phyloP scores from a whole-genome alignment of 2,113 vertebrate species.

The Pterocles gutturalis region DNA sequence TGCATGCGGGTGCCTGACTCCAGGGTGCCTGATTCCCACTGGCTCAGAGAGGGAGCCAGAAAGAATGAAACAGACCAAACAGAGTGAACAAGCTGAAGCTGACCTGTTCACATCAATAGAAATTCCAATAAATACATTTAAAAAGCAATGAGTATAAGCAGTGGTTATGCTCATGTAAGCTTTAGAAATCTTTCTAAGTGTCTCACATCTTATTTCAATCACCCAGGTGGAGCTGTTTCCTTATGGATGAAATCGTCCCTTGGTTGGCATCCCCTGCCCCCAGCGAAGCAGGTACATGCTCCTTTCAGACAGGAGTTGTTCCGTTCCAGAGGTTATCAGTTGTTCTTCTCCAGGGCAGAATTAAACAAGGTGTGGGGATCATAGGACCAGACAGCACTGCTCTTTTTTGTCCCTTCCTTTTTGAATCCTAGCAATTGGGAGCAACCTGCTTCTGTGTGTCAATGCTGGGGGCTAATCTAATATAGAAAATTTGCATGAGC shows the following conservation, averaged over 20 bases:
- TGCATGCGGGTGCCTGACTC: background rate
- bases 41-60: background rate
- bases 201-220: background rate
- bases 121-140: background rate
- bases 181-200: background rate
- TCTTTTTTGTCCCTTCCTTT: background rate
- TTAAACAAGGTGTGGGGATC: background rate
- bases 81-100: background rate
- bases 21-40: background rate
- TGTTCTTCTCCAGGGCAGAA: background rate
- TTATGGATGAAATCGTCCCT: background rate
- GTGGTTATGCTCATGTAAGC: background rate
- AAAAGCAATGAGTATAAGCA: background rate
- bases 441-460: background rate
- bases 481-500: background rate
- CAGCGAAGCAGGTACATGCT: background rate
- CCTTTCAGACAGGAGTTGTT: background rate
- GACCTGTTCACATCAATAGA: background rate
- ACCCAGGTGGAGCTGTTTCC: conserved; percentile 40
- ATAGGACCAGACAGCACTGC: background rate
- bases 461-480: background rate
- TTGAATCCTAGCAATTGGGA: background rate
- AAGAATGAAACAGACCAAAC: background rate
- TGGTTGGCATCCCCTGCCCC: background rate
- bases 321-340: background rate